These are phyloP conservation scores for Trichoplax adhaerens DNA, from an alignment of 37 sponge, comb jelly and placozoan species.

Conservation along the genomic window DNA sequence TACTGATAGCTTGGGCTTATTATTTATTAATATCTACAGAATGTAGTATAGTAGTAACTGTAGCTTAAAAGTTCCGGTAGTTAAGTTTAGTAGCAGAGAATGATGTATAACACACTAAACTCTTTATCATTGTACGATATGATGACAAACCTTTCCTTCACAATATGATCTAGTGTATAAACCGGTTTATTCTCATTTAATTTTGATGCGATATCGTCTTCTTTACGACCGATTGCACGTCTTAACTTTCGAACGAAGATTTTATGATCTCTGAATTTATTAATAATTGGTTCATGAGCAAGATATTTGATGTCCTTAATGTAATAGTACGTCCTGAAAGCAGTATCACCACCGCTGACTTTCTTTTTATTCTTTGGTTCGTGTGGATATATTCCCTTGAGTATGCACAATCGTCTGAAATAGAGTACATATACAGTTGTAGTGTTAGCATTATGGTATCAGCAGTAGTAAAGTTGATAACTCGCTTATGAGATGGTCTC, in stretches of 20 bases:
- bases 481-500: too few species aligned
- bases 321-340: slow-evolving; percentile 84
- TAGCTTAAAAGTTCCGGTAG: too few species aligned
- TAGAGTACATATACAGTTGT: too few species aligned
- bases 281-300: slow-evolving; percentile 87
- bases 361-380: slow-evolving; percentile 81
- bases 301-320: slow-evolving; percentile 87
- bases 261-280: slow-evolving; percentile 78
- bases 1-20: too few species aligned
- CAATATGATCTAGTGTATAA: slow-evolving; percentile 79
- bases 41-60: too few species aligned
- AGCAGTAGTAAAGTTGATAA: too few species aligned
- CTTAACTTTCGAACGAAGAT: slow-evolving; percentile 69
- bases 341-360: slow-evolving; percentile 74
- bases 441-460: too few species aligned
- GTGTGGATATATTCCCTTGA: slow-evolving; percentile 94
- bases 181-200: slow-evolving; percentile 69
- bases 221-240: slow-evolving; percentile 59
- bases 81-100: too few species aligned
- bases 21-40: too few species aligned
- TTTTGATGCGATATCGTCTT: slow-evolving; percentile 35
- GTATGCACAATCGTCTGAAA: slow-evolving; percentile 77
- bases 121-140: too few species aligned
- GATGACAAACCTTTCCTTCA: slow-evolving; percentile 57
- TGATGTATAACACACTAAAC: too few species aligned